phyloP scores from a whole-genome alignment of 2,888 invertebrate species.

The Standfussiana lucernea region DNA sequence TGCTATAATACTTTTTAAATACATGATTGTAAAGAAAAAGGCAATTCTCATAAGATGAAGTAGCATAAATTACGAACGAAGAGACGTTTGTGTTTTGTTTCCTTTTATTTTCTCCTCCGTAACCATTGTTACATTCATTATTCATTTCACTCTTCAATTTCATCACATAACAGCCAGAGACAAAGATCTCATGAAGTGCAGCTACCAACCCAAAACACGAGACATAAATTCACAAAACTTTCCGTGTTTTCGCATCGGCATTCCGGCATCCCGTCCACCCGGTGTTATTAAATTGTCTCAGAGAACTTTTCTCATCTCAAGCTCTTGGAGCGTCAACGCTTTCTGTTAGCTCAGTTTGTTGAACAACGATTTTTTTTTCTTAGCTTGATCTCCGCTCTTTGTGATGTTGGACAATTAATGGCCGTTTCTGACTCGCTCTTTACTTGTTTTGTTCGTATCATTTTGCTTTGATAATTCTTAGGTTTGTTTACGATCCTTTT shows the following conservation, averaged over 20 bases:
- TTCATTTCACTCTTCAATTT: conserved; percentile 24
- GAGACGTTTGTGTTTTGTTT: neutral
- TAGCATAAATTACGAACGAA: no score
- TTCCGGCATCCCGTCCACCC: conserved; percentile 76
- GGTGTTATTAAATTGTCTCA: conserved; percentile 87
- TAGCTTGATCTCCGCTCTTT: conserved; percentile 66
- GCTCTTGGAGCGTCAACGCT: conserved; percentile 69
- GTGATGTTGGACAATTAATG: conserved; percentile 64
- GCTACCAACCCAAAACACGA: conserved; percentile 50
- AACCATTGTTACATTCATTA: neutral
- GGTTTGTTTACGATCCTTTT: conserved; percentile 36
- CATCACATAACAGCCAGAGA: conserved; percentile 12
- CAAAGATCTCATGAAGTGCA: conserved; percentile 59
- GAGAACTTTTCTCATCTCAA: conserved; percentile 86
- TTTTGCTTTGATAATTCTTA: conserved; percentile 53
- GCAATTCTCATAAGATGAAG: no score
- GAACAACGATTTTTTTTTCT: conserved; percentile 70
- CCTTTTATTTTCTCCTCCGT: neutral
- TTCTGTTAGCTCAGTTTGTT: conserved; percentile 73
- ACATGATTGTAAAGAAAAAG: no score
- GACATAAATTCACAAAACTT: conserved; percentile 67
- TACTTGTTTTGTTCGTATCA: conserved; percentile 41
- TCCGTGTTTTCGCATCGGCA: conserved; percentile 74
- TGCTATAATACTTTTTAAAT: no score
- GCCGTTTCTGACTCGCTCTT: conserved; percentile 37